Evolutionary conservation across 1,140 invertebrate species (phyloP).

Genomic region (Nebria ingens): DNA sequence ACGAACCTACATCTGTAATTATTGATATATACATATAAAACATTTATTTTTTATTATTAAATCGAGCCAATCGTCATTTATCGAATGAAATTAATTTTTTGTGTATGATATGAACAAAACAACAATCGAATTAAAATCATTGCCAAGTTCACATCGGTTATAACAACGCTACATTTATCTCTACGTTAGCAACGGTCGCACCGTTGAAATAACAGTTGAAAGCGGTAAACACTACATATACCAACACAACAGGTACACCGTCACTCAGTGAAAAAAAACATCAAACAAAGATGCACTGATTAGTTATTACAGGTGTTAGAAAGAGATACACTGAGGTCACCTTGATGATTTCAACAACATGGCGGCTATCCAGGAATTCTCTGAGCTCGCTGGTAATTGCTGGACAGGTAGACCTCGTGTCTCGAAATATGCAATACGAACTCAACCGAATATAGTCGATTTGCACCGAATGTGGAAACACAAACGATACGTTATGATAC

Average conservation of each 20-base stretch:
- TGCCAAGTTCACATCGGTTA: neutral
- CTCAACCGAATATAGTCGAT: neutral
- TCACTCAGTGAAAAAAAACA: too few species aligned
- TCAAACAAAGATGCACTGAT: neutral
- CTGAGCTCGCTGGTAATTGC: neutral
- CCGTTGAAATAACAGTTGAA: conserved; percentile 6
- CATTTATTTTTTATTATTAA: too few species aligned
- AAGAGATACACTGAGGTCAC: neutral
- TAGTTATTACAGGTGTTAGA: neutral
- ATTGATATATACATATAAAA: too few species aligned
- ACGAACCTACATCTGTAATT: too few species aligned
- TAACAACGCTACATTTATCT: neutral
- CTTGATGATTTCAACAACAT: conserved; percentile 1
- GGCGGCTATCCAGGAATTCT: neutral
- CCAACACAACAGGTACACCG: too few species aligned
- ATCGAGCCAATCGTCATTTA: too few species aligned
- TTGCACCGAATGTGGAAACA: neutral
- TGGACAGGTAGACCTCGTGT: conserved; percentile 1
- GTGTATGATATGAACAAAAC: too few species aligned
- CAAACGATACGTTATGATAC: neutral
- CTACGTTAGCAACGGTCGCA: neutral
- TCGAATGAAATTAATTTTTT: too few species aligned
- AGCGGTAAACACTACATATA: conserved; percentile 9
- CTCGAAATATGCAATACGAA: conserved; percentile 1
- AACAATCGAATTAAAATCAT: neutral